Conservation (phyloP, 2,797 vertebrate genomes). For the Poecilia velifera region DNA sequence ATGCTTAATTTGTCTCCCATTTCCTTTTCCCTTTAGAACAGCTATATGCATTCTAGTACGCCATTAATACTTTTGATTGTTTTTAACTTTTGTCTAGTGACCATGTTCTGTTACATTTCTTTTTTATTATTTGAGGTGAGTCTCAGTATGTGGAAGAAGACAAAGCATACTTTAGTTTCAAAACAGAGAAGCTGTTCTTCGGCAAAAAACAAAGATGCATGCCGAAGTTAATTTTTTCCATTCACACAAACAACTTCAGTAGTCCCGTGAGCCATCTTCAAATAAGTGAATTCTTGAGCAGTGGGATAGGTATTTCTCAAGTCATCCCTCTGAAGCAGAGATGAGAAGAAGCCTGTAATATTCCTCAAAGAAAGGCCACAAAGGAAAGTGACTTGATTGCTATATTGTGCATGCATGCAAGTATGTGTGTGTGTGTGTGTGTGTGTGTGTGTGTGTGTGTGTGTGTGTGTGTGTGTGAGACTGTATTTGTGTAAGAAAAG, state of each 20-base stretch:
- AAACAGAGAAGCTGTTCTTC: not conserved
- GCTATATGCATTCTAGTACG: not conserved
- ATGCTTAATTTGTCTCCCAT: not conserved
- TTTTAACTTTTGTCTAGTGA: not conserved
- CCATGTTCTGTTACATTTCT: not conserved
- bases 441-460: conserved; percentile 6
- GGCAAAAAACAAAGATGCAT: not conserved
- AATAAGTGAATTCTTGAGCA: conserved; percentile 27
- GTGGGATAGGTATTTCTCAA: conserved; percentile 34
- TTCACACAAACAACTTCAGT: conserved; percentile 12
- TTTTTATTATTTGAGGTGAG: not conserved
- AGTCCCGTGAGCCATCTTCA: conserved; percentile 22
- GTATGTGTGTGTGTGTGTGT: conserved; percentile 6
- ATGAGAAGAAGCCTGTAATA: conserved; percentile 51
- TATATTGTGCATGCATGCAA: conserved; percentile 26
- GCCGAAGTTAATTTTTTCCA: not conserved
- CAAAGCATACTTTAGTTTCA: not conserved
- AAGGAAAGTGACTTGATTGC: conserved; percentile 38
- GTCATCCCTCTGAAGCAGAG: conserved; percentile 47
- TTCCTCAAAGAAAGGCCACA: conserved; percentile 51
- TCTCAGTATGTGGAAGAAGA: not conserved
- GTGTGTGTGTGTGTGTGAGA: not conserved
- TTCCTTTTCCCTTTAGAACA: not conserved
- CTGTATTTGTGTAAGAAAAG: conserved; percentile 8
- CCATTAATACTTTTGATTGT: not conserved